phyloP scores from a whole-genome alignment of 2,797 vertebrate species.

The Scomberomorus guttatus region DNA sequence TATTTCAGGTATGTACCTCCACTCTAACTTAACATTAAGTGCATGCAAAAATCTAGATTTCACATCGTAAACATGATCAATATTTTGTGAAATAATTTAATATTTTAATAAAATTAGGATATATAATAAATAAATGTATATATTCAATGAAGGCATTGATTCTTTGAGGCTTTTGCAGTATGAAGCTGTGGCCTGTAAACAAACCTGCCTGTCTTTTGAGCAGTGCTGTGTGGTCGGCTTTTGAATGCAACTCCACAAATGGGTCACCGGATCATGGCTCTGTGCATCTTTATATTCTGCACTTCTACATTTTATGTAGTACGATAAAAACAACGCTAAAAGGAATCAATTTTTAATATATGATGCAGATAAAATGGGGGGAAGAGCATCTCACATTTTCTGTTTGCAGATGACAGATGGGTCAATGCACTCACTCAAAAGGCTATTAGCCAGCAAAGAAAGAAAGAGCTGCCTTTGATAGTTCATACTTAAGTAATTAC shows the following conservation, averaged over 20 bases:
- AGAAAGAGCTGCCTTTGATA: slow-evolving; percentile 18
- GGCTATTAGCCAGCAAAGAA: slow-evolving; percentile 37
- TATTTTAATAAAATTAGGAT: neutral
- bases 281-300: slow-evolving; percentile 24
- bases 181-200: slow-evolving; percentile 6
- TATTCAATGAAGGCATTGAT: neutral
- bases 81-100: neutral
- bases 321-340: slow-evolving; percentile 1
- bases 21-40: neutral
- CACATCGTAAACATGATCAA: neutral
- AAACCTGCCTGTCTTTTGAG: slow-evolving; percentile 13
- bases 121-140: neutral
- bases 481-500: slow-evolving; percentile 43
- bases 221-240: neutral
- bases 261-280: slow-evolving; percentile 46
- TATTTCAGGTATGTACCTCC: neutral
- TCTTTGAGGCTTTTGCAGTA: neutral
- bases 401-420: slow-evolving; percentile 48
- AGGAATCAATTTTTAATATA: slow-evolving; percentile 4
- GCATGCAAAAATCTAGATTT: neutral
- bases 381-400: slow-evolving; percentile 12
- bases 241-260: slow-evolving; percentile 22
- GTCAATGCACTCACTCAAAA: slow-evolving; percentile 47
- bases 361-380: slow-evolving; percentile 11
- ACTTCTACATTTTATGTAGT: slow-evolving; percentile 17